Percentiles rank a stretch among this genome's conserved stretches.
Conservation (phyloP, 2,888 invertebrate species). For the Laspeyria flexula region DNA sequence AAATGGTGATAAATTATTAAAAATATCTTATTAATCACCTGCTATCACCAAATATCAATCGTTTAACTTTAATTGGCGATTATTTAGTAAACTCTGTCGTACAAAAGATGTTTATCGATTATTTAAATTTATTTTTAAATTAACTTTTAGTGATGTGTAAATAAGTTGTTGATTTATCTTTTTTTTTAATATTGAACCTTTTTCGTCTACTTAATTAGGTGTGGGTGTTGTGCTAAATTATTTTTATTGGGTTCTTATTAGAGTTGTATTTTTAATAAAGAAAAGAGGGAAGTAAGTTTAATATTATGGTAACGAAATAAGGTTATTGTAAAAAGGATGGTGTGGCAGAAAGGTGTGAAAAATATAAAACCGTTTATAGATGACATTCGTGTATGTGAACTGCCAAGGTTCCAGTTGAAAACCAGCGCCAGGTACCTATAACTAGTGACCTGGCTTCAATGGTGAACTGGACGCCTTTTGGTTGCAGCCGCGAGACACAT, state of each 20-base stretch:
- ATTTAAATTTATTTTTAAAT: constrained; percentile 41
- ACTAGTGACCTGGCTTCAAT: too few relatives aligned
- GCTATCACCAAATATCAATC: constrained; percentile 68
- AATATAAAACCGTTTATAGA: too few relatives aligned
- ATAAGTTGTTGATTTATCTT: constrained; percentile 10
- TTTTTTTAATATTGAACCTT: neutral
- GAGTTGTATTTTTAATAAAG: neutral
- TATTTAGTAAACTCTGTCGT: constrained; percentile 62
- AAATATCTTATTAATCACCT: constrained; percentile 80
- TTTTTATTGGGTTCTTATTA: neutral
- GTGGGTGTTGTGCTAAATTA: neutral
- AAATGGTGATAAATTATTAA: constrained; percentile 74
- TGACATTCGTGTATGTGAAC: too few relatives aligned
- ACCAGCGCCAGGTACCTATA: too few relatives aligned
- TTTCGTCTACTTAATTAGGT: constrained; percentile 4
- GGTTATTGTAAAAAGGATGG: too few relatives aligned
- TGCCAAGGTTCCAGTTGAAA: too few relatives aligned
- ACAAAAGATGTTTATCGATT: constrained; percentile 49
- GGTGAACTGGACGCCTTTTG: too few relatives aligned
- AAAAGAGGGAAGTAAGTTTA: neutral
- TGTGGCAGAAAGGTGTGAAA: too few relatives aligned
- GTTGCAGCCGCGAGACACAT: too few relatives aligned
- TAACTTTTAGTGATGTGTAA: constrained; percentile 36
- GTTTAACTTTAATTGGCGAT: constrained; percentile 70
- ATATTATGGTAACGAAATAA: neutral